Evolutionary conservation across 2,888 invertebrate species (phyloP), one percentile per base, ranked within the genome.

Genomic region (Aporophyla nigra): DNA sequence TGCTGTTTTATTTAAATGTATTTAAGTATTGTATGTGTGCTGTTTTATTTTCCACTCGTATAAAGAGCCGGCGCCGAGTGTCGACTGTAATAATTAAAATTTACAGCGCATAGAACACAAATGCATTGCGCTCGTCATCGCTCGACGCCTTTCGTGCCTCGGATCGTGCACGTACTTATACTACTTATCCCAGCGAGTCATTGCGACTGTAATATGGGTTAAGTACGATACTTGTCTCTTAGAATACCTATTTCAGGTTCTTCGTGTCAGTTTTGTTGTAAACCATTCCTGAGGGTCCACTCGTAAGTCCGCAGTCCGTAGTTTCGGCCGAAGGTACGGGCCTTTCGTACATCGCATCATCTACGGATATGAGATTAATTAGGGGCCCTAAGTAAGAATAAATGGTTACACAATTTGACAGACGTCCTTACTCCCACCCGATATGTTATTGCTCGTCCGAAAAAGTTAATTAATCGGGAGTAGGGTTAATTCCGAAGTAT

Each of bases 41-140:
- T 74, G 66, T 83, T 76, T 78, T 85, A 71, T 84, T 82, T 77
- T 62, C 67, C 73, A 76, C 54, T 46, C 75, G 53, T 74, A 56
- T 76, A 67, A 58, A 69, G 68, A 53, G 49, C 59, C 66, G 80
- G 90, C 88, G 84, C 79, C 79, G 71, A 71, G 73, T 76, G 71
- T 66, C 84, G 43, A 79, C 73, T 81, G 80, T 81, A 82, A 79
- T 89, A 89, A 92, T 93, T 93, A 92, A 91, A 92, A 92, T 93
- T 90, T 88, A 91, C 87, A 87, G 87, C 89, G 89, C 90, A 89
- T 82, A 84, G 89, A 84, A 83, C 87, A 87, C 84, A 80, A 85
- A 68, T 88, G 90, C 89, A 90, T 90, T 89, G 88, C 89, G 86
- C 83, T 68, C 71, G 83, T 79, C 76, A 83, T 69, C 16, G 63